Evolutionary conservation across 2,113 vertebrate species (phyloP), one percentile per base, ranked within the genome.

Genomic region (Helogale parvula): DNA sequence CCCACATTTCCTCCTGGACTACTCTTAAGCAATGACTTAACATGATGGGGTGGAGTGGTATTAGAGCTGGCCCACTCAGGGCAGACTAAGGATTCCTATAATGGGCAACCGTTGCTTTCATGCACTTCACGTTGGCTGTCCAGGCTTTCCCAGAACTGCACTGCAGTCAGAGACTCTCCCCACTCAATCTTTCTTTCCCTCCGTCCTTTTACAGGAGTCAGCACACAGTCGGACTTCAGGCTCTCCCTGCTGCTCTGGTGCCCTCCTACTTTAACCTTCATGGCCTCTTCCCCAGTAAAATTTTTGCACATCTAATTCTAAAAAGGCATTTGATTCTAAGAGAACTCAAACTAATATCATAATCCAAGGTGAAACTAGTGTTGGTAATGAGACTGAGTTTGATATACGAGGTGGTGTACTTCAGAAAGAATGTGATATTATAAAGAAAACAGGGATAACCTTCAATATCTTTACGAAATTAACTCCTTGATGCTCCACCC

Each of bases 61-160:
- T 52, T 23, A 35, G 0, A 71, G 12, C 21, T 69, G 38, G 2
- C 6, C 74, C 19, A 90, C 38, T 88, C 7, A 60, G 38, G 7
- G 7, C 3, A 81, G 33, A 88, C 29, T 84, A 47, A 89, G 65
- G 19, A 41, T 12, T 41, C 4, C 25, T 63, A 1, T 1, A 19
- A 25, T 2, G 1, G 0, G 0, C 2, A 81, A 3, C 1, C 17
- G 85, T 80, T 80, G 5, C 21, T 63, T 19, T 41, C 25, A 45
- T 3, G 35, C 3, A 76, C 12, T 45, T 13, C 21, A 8, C 12
- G 6, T 3, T 7, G 38, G 8, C 47, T 66, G 41, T 12, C 1
- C 21, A 50, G 2, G 9, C 8, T 31, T 27, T 87, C 35, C 57
- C 23, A 65, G n/a, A 82, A 79, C 3, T 50, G 19, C 25, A 19